A percentile compares a stretch with the other conserved stretches of the same genome.
Evolutionary conservation across 2,113 vertebrate genomes (phyloP).

Genomic region (Salvelinus sp.): DNA sequence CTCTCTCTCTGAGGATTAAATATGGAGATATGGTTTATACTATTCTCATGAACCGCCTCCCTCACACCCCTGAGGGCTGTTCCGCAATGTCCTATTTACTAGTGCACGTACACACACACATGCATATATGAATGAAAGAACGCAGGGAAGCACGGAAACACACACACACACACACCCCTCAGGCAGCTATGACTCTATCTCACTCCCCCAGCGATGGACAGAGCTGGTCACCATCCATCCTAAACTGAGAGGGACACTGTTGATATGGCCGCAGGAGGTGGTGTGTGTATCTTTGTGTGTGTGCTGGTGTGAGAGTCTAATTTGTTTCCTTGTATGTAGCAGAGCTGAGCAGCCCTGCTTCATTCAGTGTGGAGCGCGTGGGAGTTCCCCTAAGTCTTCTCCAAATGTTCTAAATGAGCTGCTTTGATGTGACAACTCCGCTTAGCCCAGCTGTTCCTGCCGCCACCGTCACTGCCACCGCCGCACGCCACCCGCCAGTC

Average conservation of each 20-base stretch:
- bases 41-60: conserved; percentile 67
- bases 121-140: neutral
- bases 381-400: no score
- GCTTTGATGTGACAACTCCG: conserved; percentile 51
- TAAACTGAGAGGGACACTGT: conserved; percentile 59
- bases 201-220: conserved; percentile 67
- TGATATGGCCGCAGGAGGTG: conserved; percentile 61
- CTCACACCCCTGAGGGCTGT: conserved; percentile 53
- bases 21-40: conserved; percentile 67
- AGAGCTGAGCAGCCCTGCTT: no score
- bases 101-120: conserved; percentile 34
- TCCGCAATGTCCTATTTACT: conserved; percentile 58
- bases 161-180: conserved; percentile 48
- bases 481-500: conserved; percentile 49
- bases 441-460: conserved; percentile 50
- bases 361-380: no score
- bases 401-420: no score
- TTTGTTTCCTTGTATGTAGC: no score
- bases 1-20: conserved; percentile 63
- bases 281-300: no score
- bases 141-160: neutral
- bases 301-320: no score
- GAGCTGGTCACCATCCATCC: conserved; percentile 69
- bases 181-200: conserved; percentile 42
- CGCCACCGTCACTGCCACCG: conserved; percentile 27